Evolutionary conservation across 2,888 invertebrate genomes (phyloP).

Genomic region (Drosophila borealis): DNA sequence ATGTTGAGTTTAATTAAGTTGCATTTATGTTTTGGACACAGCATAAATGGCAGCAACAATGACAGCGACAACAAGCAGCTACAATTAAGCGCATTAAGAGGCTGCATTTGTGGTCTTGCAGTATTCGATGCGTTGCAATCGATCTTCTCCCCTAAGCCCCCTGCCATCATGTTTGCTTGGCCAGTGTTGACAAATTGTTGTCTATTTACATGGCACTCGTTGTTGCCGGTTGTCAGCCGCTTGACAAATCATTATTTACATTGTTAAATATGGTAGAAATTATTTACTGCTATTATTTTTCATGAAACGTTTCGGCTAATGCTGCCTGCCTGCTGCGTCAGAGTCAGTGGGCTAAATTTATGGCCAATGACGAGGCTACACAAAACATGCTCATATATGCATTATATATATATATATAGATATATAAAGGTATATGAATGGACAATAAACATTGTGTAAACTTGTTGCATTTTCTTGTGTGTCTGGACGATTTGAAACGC

Average conservation of each 20-base stretch:
- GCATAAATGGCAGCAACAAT: constrained; percentile 14
- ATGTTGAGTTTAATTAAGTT: constrained; percentile 73
- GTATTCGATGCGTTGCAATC: constrained; percentile 11
- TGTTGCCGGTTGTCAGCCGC: constrained; percentile 54
- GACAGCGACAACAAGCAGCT: constrained; percentile 10
- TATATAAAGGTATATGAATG: constrained; percentile 14
- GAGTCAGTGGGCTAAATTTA: constrained; percentile 42
- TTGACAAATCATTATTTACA: constrained; percentile 74
- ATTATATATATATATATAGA: constrained; percentile 8
- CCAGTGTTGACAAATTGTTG: constrained; percentile 67
- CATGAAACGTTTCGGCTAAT: constrained; percentile 26
- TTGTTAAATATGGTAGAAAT: constrained; percentile 68
- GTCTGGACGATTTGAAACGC: constrained; percentile 49
- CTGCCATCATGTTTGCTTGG: constrained; percentile 3
- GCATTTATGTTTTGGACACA: constrained; percentile 75
- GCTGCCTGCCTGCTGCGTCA: constrained; percentile 30
- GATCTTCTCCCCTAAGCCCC: constrained; percentile 4
- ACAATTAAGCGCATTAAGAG: constrained; percentile 48
- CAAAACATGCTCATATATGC: constrained; percentile 12
- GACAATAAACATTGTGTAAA: constrained; percentile 64
- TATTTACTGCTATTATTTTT: constrained; percentile 62
- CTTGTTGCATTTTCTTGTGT: constrained; percentile 69
- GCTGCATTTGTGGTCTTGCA: constrained; percentile 33
- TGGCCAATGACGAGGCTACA: constrained; percentile 54
- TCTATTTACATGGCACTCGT: constrained; percentile 68